Base-by-base conservation (phyloP, 2,113 vertebrate species). In the Lepisosteus oculatus region DNA sequence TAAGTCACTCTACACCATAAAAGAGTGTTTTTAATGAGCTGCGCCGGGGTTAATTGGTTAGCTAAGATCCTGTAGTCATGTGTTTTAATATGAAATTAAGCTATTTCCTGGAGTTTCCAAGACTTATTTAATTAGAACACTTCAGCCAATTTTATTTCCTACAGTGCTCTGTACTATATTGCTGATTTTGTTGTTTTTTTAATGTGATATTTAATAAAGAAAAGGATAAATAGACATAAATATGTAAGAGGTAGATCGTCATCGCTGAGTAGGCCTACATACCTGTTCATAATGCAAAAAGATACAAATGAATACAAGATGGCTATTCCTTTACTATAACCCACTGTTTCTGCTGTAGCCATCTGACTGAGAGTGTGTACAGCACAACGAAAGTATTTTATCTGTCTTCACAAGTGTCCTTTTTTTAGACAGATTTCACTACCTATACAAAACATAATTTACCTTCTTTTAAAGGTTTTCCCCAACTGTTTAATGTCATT, bases 21-120 rank as follows among this genome's bases (percentile, higher is more conserved):
- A 93, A 90, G 87, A 67, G 74, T 81, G 83, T 85, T 90, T 91
- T 92, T 92, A 92, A 93, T 88, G 90, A 92, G 90, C 86, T 78
- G 84, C 83, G 83, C 85, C 85, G 82, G 88, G 90, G 90, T 93
- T 92, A 93, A 92, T 92, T 90, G 88, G 87, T 82, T 88, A 72
- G 83, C 87, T 81, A 86, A 85, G 87, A 91, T 90, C 84, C 81
- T 75, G 14, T 72, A 88, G 89, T 92, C 87, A 88, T 89, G 85
- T 86, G 85, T 83, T 82, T 88, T 85, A 76, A 86, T 89, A 83
- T 85, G 83, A 90, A 90, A 92, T 89, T 79, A 90, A 88, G 88
- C 88, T 57, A 88, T 89, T 91, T 91, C 84, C 83, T 82, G 65
- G 83, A 87, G 83, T 89, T 92, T 89, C 77, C 81, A 12, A 82